phyloP scores from a whole-genome alignment of 2,888 invertebrate species.

The Graphium colonna region DNA sequence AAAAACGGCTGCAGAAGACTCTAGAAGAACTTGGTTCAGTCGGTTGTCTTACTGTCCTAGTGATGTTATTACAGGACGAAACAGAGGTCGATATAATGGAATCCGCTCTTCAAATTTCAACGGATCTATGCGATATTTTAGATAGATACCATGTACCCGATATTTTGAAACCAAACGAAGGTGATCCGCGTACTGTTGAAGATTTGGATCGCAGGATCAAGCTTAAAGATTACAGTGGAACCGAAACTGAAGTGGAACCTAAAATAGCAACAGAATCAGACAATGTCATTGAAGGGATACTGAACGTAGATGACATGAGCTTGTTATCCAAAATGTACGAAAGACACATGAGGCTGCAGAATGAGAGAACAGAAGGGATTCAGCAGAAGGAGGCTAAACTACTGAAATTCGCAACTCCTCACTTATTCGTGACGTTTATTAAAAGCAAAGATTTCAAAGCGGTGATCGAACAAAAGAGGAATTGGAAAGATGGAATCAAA shows the following conservation, averaged over 20 bases:
- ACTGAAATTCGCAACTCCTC: conserved; percentile 63
- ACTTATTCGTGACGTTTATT: conserved; percentile 81
- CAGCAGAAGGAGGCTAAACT: conserved; percentile 39
- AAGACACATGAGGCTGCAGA: conserved; percentile 61
- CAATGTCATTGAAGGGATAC: conserved; percentile 83
- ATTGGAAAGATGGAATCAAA: conserved; percentile 84
- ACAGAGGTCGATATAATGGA: conserved; percentile 86
- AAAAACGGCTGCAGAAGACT: conserved; percentile 82
- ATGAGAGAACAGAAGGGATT: conserved; percentile 37
- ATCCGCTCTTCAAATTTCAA: conserved; percentile 77
- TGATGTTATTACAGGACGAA: conserved; percentile 83
- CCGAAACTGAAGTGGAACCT: conserved; percentile 35
- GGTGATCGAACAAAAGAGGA: conserved; percentile 79
- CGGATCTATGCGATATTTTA: conserved; percentile 75
- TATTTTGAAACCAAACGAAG: conserved; percentile 41
- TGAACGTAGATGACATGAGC: conserved; percentile 81
- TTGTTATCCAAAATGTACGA: conserved; percentile 82
- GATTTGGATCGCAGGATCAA: conserved; percentile 46
- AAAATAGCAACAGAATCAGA: conserved; percentile 46
- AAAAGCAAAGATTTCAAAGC: conserved; percentile 80
- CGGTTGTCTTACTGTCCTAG: conserved; percentile 85
- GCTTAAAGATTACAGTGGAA: conserved; percentile 35
- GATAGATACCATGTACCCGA: conserved; percentile 76
- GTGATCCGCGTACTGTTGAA: conserved; percentile 43
- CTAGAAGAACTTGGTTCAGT: conserved; percentile 83